Evolutionary conservation across 2,113 vertebrate genomes (phyloP), one percentile per base, ranked within the genome.

Genomic region (Leptocoma aspasia): DNA sequence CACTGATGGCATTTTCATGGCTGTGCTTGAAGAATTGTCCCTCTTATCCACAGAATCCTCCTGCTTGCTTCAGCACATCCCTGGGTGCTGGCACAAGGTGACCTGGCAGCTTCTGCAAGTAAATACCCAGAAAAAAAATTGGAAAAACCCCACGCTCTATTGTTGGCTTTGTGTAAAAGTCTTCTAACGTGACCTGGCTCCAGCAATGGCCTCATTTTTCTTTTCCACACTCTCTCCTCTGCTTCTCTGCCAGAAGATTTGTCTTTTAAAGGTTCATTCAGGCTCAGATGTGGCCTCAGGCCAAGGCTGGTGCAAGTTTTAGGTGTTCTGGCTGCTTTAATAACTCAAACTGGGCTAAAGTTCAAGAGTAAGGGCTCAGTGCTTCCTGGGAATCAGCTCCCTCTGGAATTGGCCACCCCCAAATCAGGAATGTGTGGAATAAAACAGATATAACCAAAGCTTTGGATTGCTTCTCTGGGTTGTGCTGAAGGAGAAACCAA

Each of bases 21-120:
- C 49, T 64, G 24, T 35, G 20, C 37, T 14, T 64, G 59, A n/a
- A 7, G 79, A 49, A 60, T 1, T 2, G 28, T 57, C 33, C 23
- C 12, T 5, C 42, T 60, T 20, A 4, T 3, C 54, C 5, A 1
- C 0, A 0, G 56, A 54, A 47, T 37, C 28, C 35, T 90, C 26
- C 45, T 42, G 41, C 44, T 45, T 41, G 16, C 15, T 41, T 23
- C 22, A 15, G 52, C 4, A 4, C 26, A 41, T 21, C 26, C 9
- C 39, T 41, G 68, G 20, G 5, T 31, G 50, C 42, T 66, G 71
- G 45, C 71, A 44, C 22, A 31, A 27, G 47, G 31, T 47, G 39
- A 35, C 18, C 42, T 45, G 54, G 39, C 10, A 33, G 9, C 26
- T 82, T 63, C 41, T 75, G 61, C 47, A 52, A 66, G 23, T 8